Base-by-base conservation (phyloP, 2,888 invertebrate genomes). In the Cheilosia grossa region DNA sequence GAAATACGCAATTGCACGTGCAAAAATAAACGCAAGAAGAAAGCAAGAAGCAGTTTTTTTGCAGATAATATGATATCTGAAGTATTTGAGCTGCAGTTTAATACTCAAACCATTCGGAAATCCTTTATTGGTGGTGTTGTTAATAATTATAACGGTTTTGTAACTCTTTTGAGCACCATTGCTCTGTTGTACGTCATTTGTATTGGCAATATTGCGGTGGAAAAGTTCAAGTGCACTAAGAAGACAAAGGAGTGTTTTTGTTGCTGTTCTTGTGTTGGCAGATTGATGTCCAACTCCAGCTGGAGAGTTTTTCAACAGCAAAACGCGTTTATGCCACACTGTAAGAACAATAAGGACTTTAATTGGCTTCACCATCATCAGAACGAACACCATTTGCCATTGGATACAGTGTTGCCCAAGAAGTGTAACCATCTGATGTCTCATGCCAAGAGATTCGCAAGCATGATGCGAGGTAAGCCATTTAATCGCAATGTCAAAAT, bases 21-120 rank as follows among this genome's bases (percentile, higher is more conserved):
- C 10, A 24, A 51, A 15, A 2, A 5, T 4, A 24, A 13, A 51
- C 21, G 24, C 21, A 15, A 24, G 24, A 24, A 51, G 51, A 24
- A 51, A 10, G 2, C 21, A 24, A 4, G 10, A 2, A 51, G 21
- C 10, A 51, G 19, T 51, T n/a, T 19, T 63, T 37, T 47, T 47
- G 63, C 74, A 80, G 70, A 79, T 75, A 85, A 85, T 85, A 85
- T 85, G 85, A 67, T 67, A 80, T 85, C 85, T 72, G 70, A 70
- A 74, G 80, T 58, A 61, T 77, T 61, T 72, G 70, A 51, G 13
- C 72, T 77, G 44, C 70, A 67, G 49, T 77, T 85, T 15, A 61
- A 72, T 51, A 72, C 21, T 61, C 69, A 77, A 61, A 72, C 61
- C 17, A 42, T 64, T 53, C 17, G 69, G n/a, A 69, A 78, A n/a